These are phyloP conservation scores for Melanophora roralis DNA, from an alignment of 2,888 invertebrate genomes.

Conservation along the genomic window DNA sequence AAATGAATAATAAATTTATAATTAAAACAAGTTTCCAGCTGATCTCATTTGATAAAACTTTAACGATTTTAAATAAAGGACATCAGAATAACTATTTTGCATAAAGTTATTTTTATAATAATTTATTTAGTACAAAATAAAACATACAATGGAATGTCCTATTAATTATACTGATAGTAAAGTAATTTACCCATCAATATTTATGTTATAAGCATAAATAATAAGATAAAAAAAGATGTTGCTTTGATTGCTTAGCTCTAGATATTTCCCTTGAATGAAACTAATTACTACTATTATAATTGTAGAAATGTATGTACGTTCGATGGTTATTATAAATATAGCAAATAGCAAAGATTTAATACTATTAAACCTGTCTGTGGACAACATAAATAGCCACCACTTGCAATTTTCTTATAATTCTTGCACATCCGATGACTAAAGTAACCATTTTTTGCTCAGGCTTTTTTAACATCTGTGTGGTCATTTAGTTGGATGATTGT, in stretches of 20 bases:
- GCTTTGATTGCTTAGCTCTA: not conserved
- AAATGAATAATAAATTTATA: not conserved
- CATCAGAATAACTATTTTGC: too few species aligned
- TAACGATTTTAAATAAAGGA: too few species aligned
- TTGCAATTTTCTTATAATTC: constrained; percentile 59
- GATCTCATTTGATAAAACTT: too few species aligned
- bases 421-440: not conserved
- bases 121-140: too few species aligned
- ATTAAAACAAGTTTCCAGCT: too few species aligned
- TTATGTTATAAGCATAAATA: too few species aligned
- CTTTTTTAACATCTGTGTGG: constrained; percentile 47
- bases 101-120: too few species aligned
- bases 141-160: too few species aligned
- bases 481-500: not conserved
- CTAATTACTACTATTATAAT: constrained; percentile 4
- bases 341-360: not conserved
- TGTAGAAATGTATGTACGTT: not conserved
- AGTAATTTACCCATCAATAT: too few species aligned
- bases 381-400: constrained; percentile 22
- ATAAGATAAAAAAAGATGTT: not conserved
- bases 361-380: constrained; percentile 31
- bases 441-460: constrained; percentile 35
- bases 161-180: too few species aligned
- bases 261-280: constrained; percentile 2
- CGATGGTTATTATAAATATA: not conserved